Evolutionary conservation across 2,797 vertebrate genomes (phyloP), one percentile per base, ranked within the genome.

Genomic region (Nyctalus aviator): DNA sequence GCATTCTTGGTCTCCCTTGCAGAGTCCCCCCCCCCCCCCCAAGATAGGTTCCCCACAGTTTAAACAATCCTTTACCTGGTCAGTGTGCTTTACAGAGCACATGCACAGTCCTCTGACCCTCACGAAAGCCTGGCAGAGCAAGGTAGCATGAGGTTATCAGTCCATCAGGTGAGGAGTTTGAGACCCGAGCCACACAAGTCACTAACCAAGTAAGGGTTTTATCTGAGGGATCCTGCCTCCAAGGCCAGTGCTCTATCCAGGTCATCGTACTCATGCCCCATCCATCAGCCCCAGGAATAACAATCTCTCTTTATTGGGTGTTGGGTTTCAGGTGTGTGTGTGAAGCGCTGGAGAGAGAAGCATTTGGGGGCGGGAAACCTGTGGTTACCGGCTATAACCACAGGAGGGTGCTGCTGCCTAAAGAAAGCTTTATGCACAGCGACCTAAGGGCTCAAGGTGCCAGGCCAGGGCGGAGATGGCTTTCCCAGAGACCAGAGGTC

Each of bases 361-460:
- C 79, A 15, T 85, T 37, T 41, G 6, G 0, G 15, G 48, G 4
- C 20, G 55, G 55, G 46, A 77, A 71, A 32, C 3, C 11, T 32
- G 88, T 55, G 37, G 8, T 92, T 96, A 66, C 81, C 0, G 44
- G 55, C 27, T 13, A 8, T 8, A 50, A 93, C 96, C 97, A 96
- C 98, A 82, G 4, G 94, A 96, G 97, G 97, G 97, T 30, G 95
- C 79, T 97, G 95, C 93, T 76, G 48, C 79, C 94, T 85, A 88
- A 72, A 76, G 73, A 91, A 96, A 88, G 27, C 13, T 9, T 41
- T 25, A 1, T 2, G 10, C 37, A 21, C 1, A 1, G 48, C 41
- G 32, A 2, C 8, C 13, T 0, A 4, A 9, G 48, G 17, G 46
- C 46, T 59, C 53, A 0, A 0, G 14, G 53, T 13, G 62, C 73